Evolutionary conservation across 2,888 invertebrate species (phyloP), one percentile per base, ranked within the genome.

Genomic region (Hanleya hanleyi): DNA sequence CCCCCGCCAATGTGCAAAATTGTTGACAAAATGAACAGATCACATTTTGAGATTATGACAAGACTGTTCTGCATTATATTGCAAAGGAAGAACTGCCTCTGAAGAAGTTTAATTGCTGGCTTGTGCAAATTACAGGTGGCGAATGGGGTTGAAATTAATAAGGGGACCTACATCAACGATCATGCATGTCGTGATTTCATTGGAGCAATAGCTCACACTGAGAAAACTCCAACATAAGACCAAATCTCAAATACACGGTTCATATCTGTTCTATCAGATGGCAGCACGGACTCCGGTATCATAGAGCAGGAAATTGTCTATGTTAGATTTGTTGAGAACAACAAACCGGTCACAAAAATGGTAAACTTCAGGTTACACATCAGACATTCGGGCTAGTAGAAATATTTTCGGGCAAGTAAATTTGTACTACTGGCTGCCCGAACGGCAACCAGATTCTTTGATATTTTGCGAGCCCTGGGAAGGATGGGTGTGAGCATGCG

Each of bases 221-320:
- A 57, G 9, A 22, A 26, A 15, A 57, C 7, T 29, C 7, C 9
- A 7, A 57, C 29, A 29, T 7, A 18, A 29, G 15, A 57, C 7
- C 9, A 9, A 57, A 22, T 57, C 9, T 7, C 9, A 26, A 22
- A 57, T 22, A 57, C 12, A 9, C 57, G 57, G 57, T 57, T 57
- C 22, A 18, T 64, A 9, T 64, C 64, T 18, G 35, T 64, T 15
- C 9, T 64, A 22, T 12, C 33, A 12, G 29, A 64, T 35, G 64
- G 64, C 6, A 33, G 33, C 35, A 64, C 64, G 12, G 64, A 64
- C 32, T 12, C 64, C 22, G 29, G 64, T 64, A 33, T 64, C 15
- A 35, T 64, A 7, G 64, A 64, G 64, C 64, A 64, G 26, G 64
- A 64, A 33, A 35, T 64, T 64, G 36, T 64, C 12, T 35, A 33